Conservation (phyloP, 2,113 vertebrate species). For the Phalacrocorax brasilianus region DNA sequence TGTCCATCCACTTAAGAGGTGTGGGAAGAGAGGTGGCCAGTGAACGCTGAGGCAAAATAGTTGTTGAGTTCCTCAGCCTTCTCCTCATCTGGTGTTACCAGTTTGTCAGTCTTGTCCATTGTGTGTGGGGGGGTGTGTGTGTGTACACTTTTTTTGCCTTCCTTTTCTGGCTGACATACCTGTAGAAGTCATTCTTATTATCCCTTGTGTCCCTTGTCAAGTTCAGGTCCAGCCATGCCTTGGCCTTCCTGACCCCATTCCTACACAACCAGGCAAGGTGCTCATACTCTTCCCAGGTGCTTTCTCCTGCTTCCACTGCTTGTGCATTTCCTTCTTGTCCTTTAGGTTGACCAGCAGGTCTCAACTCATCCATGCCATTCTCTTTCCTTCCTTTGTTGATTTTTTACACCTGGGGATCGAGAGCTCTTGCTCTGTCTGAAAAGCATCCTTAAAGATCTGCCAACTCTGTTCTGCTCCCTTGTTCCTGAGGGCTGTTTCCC, state of each 20-base stretch:
- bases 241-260: background rate
- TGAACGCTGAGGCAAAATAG: background rate
- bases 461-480: background rate
- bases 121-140: too few relatives aligned
- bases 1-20: background rate
- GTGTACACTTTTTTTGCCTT: background rate
- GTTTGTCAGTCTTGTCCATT: background rate
- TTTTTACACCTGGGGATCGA: background rate
- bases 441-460: background rate
- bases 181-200: background rate
- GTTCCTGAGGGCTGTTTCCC: background rate
- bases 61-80: background rate
- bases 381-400: background rate
- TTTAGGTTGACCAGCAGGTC: background rate
- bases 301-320: background rate
- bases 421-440: background rate
- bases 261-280: background rate
- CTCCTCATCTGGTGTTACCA: background rate
- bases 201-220: background rate
- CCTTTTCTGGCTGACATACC: background rate
- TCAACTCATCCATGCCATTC: background rate
- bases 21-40: background rate
- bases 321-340: background rate
- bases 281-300: background rate
- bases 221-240: background rate